Evolutionary conservation across 1,140 invertebrate genomes (phyloP).

Genomic region (Rhyzopertha dominica): DNA sequence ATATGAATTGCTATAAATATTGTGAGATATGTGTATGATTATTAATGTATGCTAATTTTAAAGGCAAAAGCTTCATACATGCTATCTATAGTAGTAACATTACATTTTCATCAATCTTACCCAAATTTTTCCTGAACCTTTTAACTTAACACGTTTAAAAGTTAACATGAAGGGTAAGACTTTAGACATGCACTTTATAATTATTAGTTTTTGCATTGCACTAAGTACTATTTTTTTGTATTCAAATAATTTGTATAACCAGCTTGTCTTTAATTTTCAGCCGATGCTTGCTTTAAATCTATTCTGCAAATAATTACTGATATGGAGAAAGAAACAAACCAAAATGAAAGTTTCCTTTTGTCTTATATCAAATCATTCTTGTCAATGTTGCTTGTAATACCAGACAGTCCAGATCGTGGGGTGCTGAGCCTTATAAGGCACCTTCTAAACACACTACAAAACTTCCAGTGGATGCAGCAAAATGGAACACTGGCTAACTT

Average conservation of each 20-base stretch:
- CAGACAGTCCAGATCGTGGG: slow-evolving; percentile 83
- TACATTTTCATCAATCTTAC: too few relatives aligned
- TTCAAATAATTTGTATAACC: slow-evolving; percentile 13
- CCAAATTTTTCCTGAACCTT: too few relatives aligned
- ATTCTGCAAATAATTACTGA: slow-evolving; percentile 75
- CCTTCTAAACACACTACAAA: slow-evolving; percentile 68
- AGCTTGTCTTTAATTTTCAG: slow-evolving; percentile 55
- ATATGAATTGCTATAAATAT: too few relatives aligned
- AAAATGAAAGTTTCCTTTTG: slow-evolving; percentile 66
- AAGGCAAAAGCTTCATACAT: too few relatives aligned
- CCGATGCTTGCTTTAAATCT: slow-evolving; percentile 90
- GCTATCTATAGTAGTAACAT: too few relatives aligned
- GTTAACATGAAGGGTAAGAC: too few relatives aligned
- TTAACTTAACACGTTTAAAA: too few relatives aligned
- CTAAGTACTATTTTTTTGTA: too few relatives aligned
- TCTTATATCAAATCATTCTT: slow-evolving; percentile 74
- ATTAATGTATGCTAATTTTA: too few relatives aligned
- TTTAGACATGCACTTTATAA: too few relatives aligned
- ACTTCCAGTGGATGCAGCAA: slow-evolving; percentile 60
- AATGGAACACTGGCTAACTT: slow-evolving; percentile 54
- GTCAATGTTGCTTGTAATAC: slow-evolving; percentile 79
- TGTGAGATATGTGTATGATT: too few relatives aligned
- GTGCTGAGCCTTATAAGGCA: slow-evolving; percentile 71
- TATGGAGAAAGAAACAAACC: slow-evolving; percentile 71
- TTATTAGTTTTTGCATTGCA: too few relatives aligned